These are phyloP conservation scores for Sminthurinus signatus DNA, from an alignment of 1,140 invertebrate genomes.

Conservation along the genomic window DNA sequence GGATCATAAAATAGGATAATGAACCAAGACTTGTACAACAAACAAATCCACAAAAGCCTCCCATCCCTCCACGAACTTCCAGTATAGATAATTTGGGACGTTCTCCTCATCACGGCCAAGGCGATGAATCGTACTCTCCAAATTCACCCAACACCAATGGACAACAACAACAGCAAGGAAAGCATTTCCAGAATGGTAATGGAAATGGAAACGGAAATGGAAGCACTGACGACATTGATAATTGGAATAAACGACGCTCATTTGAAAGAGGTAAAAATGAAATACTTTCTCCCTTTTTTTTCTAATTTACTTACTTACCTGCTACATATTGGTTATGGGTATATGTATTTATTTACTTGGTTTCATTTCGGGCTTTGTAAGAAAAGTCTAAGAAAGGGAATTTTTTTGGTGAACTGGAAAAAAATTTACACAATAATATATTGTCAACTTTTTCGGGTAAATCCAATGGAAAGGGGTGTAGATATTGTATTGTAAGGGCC, in stretches of 20 bases:
- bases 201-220: conserved; percentile 25
- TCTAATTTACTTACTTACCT: conserved; percentile 3
- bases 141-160: background rate
- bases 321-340: no score
- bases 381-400: no score
- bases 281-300: conserved; percentile 4
- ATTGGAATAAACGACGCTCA: conserved; percentile 21
- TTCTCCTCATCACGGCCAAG: background rate
- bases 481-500: no score
- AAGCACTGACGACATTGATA: conserved; percentile 23
- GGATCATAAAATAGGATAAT: conserved; percentile 14
- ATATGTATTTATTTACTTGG: conserved; percentile 7
- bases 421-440: no score
- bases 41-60: conserved; percentile 33
- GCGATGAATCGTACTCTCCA: background rate
- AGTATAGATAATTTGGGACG: conserved; percentile 23
- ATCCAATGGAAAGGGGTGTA: no score
- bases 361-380: no score
- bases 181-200: no score
- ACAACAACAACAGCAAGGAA: conserved; percentile 3
- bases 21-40: conserved; percentile 18
- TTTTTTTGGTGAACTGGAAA: no score
- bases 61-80: conserved; percentile 36
- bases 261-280: conserved; percentile 32
- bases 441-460: no score